Base-by-base conservation (phyloP, 1,140 invertebrate species). In the Diorhabda sublineata region DNA sequence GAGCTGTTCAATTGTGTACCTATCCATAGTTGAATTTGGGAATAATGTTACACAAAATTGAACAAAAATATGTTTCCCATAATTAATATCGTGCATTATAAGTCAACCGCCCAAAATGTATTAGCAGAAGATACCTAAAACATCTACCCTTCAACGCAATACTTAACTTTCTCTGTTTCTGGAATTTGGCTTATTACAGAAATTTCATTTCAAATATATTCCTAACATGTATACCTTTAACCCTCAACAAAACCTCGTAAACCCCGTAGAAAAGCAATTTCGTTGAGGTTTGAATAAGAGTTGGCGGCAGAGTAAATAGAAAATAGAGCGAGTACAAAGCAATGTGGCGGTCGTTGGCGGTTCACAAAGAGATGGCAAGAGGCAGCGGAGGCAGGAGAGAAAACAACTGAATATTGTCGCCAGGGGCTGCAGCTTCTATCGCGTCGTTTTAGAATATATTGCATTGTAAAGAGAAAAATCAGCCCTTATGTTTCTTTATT, bases 361-460 rank as follows among this genome's bases (percentile, higher is more conserved):
- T 52, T 52, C 47, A 52, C 47, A 52, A 52, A 52, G 47, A 52
- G 47, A 52, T n/a, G 47, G 6, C n/a, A 3, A n/a, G 47, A 52
- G 47, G n/a, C 47, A n/a, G 47, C 47, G n/a, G 47, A 52, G 47
- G 47, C 47, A 52, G n/a, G 47, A 52, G 47, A 52, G 47, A n/a
- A 6, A n/a, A n/a, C 47, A 52, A n/a, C 47, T 52, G 47, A 52
- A 52, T 52, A 52, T 52, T 52, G 47, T 52, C 47, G 47, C 47
- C 47, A n/a, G 6, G 47, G 47, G 47, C 47, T n/a, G 47, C 47
- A 52, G 47, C 47, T n/a, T 52, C n/a, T n/a, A 52, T 52, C 47
- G 47, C 47, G n/a, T 52, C 47, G 47, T 52, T 52, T 52, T 52
- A 52, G 47, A 52, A 52, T 52, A 52, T 52, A 52, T 52, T 52